Evolutionary conservation across 2,113 vertebrate genomes (phyloP), one percentile per base, ranked within the genome.

Genomic region (Entelurus aequoreus): DNA sequence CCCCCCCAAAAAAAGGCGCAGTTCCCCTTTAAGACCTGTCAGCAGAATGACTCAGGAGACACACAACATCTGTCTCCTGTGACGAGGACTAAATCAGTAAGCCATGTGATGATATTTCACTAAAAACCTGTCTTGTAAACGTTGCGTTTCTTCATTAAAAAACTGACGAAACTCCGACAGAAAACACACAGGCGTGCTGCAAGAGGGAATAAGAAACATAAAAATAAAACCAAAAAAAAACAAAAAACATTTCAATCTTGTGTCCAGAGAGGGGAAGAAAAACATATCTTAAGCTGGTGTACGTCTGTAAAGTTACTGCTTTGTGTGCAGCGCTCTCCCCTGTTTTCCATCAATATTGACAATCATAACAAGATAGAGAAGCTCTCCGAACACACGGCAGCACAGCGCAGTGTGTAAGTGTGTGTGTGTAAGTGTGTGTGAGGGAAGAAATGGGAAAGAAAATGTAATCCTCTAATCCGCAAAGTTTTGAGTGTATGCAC

Each of bases 1-100:
- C 28, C 28, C 28, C 28, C 19, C 19, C 19, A 19, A 19, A 19
- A 19, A 19, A 19, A 19, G 19, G 19, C 19, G 19, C 19, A 19
- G 19, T 19, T 19, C 19, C 19, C 28, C 28, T 28, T 28, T 28
- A 28, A 28, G 28, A 57, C 48, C 67, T 60, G 75, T 75, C 72
- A 66, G 58, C 14, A 66, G 63, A 77, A 65, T 55, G 36, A 52
- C 78, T 82, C 82, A 60, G 74, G 66, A 60, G 60, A 69, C 65
- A 65, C 11, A 40, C 58, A 19, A 54, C 19, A 57, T 71, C 42
- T 52, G 4, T 60, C 54, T 62, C 52, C 11, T 65, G 19, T 52
- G 35, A 50, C 48, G 37, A 54, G 53, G 48, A 51, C 49, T 61
- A 49, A 40, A 56, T 61, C 40, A 60, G 48, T 14, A 6, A 60